Base-by-base conservation (phyloP, 2,888 invertebrate species). In the Drosophila longiperda region DNA sequence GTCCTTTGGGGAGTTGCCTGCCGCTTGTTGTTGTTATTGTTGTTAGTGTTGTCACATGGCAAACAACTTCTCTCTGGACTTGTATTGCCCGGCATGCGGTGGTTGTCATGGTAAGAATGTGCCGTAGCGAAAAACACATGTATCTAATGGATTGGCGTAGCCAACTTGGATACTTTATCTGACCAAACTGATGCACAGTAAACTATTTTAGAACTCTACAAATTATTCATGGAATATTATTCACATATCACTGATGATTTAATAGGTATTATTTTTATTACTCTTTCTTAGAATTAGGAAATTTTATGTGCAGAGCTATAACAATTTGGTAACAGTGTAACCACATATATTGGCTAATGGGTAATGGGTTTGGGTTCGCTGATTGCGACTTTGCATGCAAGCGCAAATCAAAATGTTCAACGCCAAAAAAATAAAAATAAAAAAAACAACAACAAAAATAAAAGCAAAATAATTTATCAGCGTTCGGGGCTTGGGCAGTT, bases 1-100 rank as follows among this genome's bases (percentile, higher is more conserved):
- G 67, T 81, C 75, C 76, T 82, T 75, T 79, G 73, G 79, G 80
- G 45, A 68, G 76, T 66, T 73, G 61, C 63, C 52, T 32, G 20
- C 59, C 55, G 63, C 36, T 34, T 53, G 3, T 53, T 45, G 26
- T 15, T 66, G 42, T 40, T 53, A 2, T 53, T 45, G 26, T 32
- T 62, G 20, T 64, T 67, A 9, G 61, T 88, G 79, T 81, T 83
- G 38, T 73, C 61, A 57, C 68, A 48, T 60, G 66, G 73, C 67
- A 83, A 84, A 83, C 84, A 84, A 89, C 71, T 72, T 68, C 26
- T 61, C 40, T 58, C 78, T 55, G 33, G 54, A 71, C 80, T 67
- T 81, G 80, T 79, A 77, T 45, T 78, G 81, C 48, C 70, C 60
- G 65, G 29, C 54, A 29, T 48, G 48, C 15, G 74, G 79, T 80